Evolutionary conservation across 2,888 invertebrate genomes (phyloP), one percentile per base, ranked within the genome.

Genomic region (Eulithis testata): DNA sequence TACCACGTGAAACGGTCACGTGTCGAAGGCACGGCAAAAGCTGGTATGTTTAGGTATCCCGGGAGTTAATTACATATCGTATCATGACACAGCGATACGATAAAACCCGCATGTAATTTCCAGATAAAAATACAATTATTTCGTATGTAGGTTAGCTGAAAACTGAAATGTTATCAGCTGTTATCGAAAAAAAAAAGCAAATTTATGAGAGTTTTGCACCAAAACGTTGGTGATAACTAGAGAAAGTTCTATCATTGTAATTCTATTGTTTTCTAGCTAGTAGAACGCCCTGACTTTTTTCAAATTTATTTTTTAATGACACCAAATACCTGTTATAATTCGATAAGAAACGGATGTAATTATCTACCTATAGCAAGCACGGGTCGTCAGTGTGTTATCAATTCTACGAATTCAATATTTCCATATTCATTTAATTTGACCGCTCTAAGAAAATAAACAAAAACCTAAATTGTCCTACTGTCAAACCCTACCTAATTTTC

Each of bases 91-190:
- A 53, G 63, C 68, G 45, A 45, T 62, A 53, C 43, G 82, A 83
- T 83, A 83, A 51, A 45, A 58, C 83, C 83, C 83, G 75, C 75
- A 83, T 79, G 72, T 62, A 66, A 70, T 65, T 58, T 57, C 68
- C 66, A 76, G 80, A 83, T 81, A 75, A 81, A 76, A 80, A 78
- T 75, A 77, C 75, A 81, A 81, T 80, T 78, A 79, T 74, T 74
- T 70, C 63, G 67, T 68, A 71, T 71, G 69, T 71, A 73, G 74
- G 69, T 73, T 71, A 70, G 63, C 69, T 70, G 66, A 73, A 73
- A 71, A 71, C 61, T 68, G 66, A 68, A 72, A 47, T 43, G 45
- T 63, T 69, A 74, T 74, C 74, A 47, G 45, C 37, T 14, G 56
- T 69, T 73, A 71, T 73, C 72, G 37, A 40, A 27, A 27, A 66